Base-by-base conservation (phyloP, 2,888 invertebrate species). In the Hypomecis atomaria region DNA sequence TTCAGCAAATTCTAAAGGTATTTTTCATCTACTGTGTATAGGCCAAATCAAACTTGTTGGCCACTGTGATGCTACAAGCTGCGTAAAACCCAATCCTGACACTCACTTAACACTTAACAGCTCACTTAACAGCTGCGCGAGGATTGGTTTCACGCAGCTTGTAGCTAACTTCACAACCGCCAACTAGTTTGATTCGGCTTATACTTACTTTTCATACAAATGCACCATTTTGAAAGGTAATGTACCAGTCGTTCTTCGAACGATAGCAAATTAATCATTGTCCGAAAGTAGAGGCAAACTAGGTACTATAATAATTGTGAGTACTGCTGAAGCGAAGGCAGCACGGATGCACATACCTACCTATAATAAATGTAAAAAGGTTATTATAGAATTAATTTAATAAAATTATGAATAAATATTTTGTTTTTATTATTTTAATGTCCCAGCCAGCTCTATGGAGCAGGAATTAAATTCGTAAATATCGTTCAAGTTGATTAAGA, bases 371-470 rank as follows among this genome's bases (percentile, higher is more conserved):
- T 91, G 91, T 90, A 88, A 83, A 77, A 90, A 92, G 89, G 90
- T 90, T 92, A 92, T 23, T 23, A 52, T 92, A 92, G 92, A 92
- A 91, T 89, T 91, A 92, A 92, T 90, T 91, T 92, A 92, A 92
- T 92, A 92, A 92, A 92, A 92, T 90, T 91, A 90, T 92, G 90
- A 92, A 90, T 87, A 88, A 88, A 86, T 52, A 45, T 65, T 34
- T 42, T 58, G 33, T 40, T 81, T 77, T 82, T 88, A 73, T 89
- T 73, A 87, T 87, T 89, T 78, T 13, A 6, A 33, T n/a, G 23
- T n/a, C 10, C 34, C 10, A n/a, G 0, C 34, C 10, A 49, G 4
- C 4, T 0, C 8, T 5, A 49, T 9, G n/a, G 5, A 4, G 11
- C 48, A 45, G 33, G 37, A 40, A 33, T 45, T 36, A 70, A n/a